These are phyloP conservation scores for Chlorocebus sabaeus DNA, from an alignment of 2,113 vertebrate genomes.

Conservation along the genomic window DNA sequence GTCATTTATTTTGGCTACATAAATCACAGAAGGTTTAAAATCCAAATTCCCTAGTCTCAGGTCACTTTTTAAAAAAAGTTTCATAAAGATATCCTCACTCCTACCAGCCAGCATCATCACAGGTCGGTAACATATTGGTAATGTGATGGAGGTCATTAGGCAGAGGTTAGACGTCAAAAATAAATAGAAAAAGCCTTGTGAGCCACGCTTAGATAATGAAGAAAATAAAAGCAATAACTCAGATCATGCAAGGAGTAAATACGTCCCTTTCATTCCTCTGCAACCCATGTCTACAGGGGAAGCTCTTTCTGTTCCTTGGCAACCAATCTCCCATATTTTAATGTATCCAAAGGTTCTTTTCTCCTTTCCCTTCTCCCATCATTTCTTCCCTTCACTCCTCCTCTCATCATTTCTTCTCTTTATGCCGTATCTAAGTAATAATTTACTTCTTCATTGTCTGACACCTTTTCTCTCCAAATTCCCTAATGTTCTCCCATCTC, in stretches of 20 bases:
- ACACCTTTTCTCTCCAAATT: not conserved
- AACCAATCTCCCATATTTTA: not conserved
- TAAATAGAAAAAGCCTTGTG: not conserved
- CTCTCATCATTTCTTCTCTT: no score
- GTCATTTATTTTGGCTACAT: not conserved
- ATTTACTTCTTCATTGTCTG: not conserved
- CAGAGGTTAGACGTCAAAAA: not conserved
- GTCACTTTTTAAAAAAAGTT: not conserved
- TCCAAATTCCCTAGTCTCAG: not conserved
- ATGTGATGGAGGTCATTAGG: not conserved
- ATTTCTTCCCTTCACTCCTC: not conserved
- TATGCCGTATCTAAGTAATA: not conserved
- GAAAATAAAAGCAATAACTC: not conserved
- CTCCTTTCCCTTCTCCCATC: not conserved
- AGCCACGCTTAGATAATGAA: not conserved
- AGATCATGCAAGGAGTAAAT: not conserved
- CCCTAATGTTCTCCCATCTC: not conserved
- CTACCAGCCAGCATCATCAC: not conserved
- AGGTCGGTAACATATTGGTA: not conserved
- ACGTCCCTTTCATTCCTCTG: not conserved
- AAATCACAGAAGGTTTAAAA: not conserved
- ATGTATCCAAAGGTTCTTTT: not conserved
- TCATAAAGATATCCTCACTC: not conserved
- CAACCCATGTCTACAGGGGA: not conserved
- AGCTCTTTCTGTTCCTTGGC: not conserved